These are phyloP conservation scores for Plutomurus gul DNA, from an alignment of 1,140 invertebrate genomes.

Conservation along the genomic window DNA sequence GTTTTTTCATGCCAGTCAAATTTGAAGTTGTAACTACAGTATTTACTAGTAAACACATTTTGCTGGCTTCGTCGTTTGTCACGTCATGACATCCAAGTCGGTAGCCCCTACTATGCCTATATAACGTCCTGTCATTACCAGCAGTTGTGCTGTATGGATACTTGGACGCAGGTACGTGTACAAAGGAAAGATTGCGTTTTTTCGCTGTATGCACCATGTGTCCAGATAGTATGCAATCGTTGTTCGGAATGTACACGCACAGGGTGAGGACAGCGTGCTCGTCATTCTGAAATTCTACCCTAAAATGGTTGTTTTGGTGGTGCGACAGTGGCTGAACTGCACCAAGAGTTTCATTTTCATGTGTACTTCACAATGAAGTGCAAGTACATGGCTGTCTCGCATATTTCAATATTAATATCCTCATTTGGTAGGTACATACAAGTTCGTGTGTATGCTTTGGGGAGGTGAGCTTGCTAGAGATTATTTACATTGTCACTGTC, in stretches of 20 bases:
- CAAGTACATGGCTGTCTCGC: not conserved
- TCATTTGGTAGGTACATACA: not conserved
- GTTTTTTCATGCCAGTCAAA: not conserved
- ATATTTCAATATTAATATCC: not conserved
- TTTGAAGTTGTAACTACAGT: not conserved
- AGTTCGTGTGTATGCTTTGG: too few species aligned
- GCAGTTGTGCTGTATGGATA: not conserved
- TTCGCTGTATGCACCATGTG: slow-evolving; percentile 1
- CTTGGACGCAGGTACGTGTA: too few species aligned
- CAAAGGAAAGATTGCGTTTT: not conserved
- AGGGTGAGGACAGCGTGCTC: not conserved
- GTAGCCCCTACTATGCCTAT: too few species aligned
- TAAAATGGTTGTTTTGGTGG: not conserved
- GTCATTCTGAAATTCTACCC: slow-evolving; percentile 4
- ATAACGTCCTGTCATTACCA: not conserved
- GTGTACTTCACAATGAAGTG: not conserved
- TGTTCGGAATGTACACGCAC: not conserved
- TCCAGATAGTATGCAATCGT: not conserved
- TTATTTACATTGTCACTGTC: slow-evolving; percentile 27
- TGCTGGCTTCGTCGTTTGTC: not conserved
- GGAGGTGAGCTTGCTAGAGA: not conserved
- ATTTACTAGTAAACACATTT: not conserved
- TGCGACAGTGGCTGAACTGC: too few species aligned
- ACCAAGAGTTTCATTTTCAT: not conserved
- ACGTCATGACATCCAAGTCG: not conserved